Evolutionary conservation across 1,140 invertebrate genomes (phyloP).

Genomic region (Argopecten irradians): DNA sequence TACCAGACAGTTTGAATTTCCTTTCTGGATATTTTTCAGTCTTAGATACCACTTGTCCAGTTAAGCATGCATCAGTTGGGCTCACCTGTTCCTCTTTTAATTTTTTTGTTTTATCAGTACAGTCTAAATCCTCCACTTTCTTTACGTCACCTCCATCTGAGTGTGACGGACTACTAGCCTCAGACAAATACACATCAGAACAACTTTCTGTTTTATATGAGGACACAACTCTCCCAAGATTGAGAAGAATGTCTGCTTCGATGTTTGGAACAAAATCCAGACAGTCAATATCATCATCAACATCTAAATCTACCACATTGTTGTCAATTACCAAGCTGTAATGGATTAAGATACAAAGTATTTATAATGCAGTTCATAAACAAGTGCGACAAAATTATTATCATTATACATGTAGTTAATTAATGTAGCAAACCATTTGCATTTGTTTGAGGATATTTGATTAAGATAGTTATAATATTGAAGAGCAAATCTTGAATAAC

Average conservation of each 20-base stretch:
- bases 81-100: neutral
- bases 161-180: neutral
- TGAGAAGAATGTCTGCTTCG: neutral
- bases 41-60: neutral
- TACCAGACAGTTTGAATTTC: too few species aligned
- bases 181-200: neutral
- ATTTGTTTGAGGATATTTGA: too few species aligned
- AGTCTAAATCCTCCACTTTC: neutral
- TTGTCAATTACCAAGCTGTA: neutral
- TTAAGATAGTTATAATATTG: too few species aligned
- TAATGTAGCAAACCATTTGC: too few species aligned
- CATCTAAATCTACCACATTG: neutral
- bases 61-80: neutral
- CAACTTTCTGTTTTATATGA: neutral
- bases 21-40: too few species aligned
- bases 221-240: neutral
- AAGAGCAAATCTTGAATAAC: too few species aligned
- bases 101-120: neutral
- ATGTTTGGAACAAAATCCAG: neutral
- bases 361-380: too few species aligned
- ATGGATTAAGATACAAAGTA: neutral
- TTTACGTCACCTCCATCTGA: neutral
- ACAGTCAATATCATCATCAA: neutral
- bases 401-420: too few species aligned
- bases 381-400: too few species aligned